Evolutionary conservation across 2,113 vertebrate genomes (phyloP).

Genomic region (Festucalex cinctus): DNA sequence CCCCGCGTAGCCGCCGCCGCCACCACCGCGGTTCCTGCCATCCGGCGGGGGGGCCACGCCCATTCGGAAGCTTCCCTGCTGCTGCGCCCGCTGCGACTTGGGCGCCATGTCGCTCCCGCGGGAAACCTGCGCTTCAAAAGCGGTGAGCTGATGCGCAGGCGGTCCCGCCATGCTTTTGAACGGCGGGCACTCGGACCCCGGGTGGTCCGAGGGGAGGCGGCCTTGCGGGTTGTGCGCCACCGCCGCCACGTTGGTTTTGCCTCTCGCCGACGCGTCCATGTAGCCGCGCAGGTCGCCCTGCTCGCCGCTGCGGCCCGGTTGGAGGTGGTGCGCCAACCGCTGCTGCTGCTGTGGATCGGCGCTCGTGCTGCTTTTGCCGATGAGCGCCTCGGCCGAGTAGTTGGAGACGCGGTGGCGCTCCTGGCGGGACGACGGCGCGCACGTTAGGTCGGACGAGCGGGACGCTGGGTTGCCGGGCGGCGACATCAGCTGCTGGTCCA

Average conservation of each 20-base stretch:
- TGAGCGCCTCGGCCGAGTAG: constrained; percentile 96
- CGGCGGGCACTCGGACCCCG: constrained; percentile 81
- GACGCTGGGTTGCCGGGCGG: constrained; percentile 83
- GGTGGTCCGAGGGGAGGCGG: constrained; percentile 79
- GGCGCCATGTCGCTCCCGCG: constrained; percentile 85
- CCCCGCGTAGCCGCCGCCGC: constrained; percentile 75
- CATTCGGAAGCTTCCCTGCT: constrained; percentile 84
- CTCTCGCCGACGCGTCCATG: constrained; percentile 81
- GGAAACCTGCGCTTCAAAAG: constrained; percentile 87
- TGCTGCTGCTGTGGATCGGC: constrained; percentile 74
- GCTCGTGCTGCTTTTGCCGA: constrained; percentile 87
- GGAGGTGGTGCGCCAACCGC: constrained; percentile 86
- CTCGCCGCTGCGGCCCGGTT: constrained; percentile 74
- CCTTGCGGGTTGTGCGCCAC: constrained; percentile 82
- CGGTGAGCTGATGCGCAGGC: constrained; percentile 70
- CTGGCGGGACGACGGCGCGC: constrained; percentile 86
- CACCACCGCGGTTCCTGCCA: constrained; percentile 75
- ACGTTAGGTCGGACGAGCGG: constrained; percentile 84
- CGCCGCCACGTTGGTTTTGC: constrained; percentile 76
- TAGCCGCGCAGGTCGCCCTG: constrained; percentile 90
- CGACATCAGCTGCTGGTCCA: constrained; percentile 87
- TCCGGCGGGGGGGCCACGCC: constrained; percentile 77
- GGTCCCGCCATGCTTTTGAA: constrained; percentile 79
- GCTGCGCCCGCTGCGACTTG: constrained; percentile 81
- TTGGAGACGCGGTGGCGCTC: constrained; percentile 94